Conservation (phyloP, 2,113 vertebrate species). For the Chloebia gouldiae region DNA sequence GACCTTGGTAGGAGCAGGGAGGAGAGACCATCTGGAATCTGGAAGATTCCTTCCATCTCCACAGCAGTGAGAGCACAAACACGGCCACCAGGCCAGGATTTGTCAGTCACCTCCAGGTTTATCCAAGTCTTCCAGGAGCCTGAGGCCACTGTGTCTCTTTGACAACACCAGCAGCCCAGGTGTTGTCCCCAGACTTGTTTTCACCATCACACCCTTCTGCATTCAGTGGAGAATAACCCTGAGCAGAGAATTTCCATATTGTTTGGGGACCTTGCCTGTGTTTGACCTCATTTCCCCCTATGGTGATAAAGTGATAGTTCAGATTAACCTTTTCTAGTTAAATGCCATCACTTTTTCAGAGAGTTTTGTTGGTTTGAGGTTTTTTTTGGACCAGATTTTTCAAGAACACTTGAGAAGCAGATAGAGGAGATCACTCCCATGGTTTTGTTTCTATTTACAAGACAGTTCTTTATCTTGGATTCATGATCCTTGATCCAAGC, state of each 20-base stretch:
- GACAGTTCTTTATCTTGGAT: neutral
- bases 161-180: fast-evolving
- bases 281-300: neutral
- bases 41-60: neutral
- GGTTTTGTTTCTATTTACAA: neutral
- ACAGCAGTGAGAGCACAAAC: fast-evolving
- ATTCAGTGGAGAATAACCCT: neutral
- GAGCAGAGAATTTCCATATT: neutral
- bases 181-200: neutral
- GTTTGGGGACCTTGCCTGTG: neutral
- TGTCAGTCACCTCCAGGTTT: neutral
- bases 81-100: neutral
- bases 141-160: neutral
- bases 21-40: too few species aligned
- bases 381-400: neutral
- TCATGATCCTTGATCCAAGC: neutral
- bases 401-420: neutral
- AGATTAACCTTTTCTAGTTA: neutral
- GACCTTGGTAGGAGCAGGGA: neutral
- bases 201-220: neutral
- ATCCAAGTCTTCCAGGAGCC: neutral
- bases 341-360: neutral
- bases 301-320: neutral
- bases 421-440: neutral
- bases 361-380: neutral